Conservation (phyloP, 2,797 vertebrate genomes). For the Glossophaga mutica region DNA sequence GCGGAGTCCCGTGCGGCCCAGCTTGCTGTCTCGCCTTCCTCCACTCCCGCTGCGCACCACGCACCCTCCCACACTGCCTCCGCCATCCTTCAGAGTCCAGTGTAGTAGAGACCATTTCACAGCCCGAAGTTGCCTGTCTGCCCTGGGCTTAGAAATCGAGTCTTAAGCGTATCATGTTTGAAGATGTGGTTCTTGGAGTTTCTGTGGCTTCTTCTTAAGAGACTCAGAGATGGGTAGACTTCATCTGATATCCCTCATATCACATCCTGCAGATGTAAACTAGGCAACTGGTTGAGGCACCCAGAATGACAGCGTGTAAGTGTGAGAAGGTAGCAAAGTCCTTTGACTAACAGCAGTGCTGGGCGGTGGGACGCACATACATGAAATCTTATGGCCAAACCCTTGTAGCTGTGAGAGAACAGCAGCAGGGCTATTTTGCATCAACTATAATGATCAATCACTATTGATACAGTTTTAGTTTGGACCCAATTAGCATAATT, state of each 20-base stretch:
- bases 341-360: neutral
- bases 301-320: neutral
- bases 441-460: neutral
- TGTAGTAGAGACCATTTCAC: slow-evolving; percentile 47
- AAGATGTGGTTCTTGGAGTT: slow-evolving; percentile 31
- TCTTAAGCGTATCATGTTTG: slow-evolving; percentile 62
- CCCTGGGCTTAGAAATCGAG: slow-evolving; percentile 59
- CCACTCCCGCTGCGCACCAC: neutral
- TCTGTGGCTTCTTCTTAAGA: slow-evolving; percentile 57
- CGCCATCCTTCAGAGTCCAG: neutral
- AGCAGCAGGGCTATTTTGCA: slow-evolving; percentile 21
- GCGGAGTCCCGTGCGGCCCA: accelerated
- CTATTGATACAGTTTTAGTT: slow-evolving; percentile 26
- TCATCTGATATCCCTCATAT: slow-evolving; percentile 23
- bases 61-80: neutral
- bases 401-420: slow-evolving; percentile 9
- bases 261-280: neutral
- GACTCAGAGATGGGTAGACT: slow-evolving; percentile 20
- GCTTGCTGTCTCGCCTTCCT: neutral
- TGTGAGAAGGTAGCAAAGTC: slow-evolving; percentile 3
- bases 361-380: neutral
- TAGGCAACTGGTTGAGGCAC: neutral
- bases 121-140: slow-evolving; percentile 38
- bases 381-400: neutral
- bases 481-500: slow-evolving; percentile 38